phyloP scores from a whole-genome alignment of 2,888 invertebrate genomes.

The Argyra leucocephala region DNA sequence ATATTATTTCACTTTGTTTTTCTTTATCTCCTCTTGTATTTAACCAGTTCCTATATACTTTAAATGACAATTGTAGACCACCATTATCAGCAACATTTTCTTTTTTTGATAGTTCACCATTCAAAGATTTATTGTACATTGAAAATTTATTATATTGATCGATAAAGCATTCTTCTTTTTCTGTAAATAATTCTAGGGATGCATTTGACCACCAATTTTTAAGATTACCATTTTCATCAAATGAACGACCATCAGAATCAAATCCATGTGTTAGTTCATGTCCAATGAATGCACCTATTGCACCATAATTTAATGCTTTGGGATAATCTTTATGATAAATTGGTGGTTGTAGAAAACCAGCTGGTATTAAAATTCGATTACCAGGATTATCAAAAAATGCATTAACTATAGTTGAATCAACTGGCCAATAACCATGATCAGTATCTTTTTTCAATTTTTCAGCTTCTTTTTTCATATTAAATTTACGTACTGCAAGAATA shows the following conservation, averaged over 20 bases:
- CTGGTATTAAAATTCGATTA: conserved; percentile 87
- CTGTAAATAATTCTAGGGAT: conserved; percentile 22
- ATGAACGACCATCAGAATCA: conserved; percentile 25
- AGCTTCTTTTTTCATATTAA: conserved; percentile 63
- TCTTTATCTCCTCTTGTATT: conserved; percentile 48
- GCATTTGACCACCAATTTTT: conserved; percentile 26
- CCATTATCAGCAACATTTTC: conserved; percentile 28
- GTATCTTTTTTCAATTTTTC: conserved; percentile 49
- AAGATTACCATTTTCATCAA: conserved; percentile 24
- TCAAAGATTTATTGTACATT: conserved; percentile 23
- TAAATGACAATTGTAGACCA: conserved; percentile 25
- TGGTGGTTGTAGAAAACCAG: conserved; percentile 81
- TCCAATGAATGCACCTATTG: conserved; percentile 27
- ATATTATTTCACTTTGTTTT: conserved; percentile 29
- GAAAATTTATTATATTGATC: conserved; percentile 26
- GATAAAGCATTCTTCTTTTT: conserved; percentile 25
- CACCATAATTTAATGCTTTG: conserved; percentile 37
- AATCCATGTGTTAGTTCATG: conserved; percentile 29
- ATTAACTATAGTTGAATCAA: conserved; percentile 80
- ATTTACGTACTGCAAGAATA: conserved; percentile 63
- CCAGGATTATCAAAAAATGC: conserved; percentile 83
- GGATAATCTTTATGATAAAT: conserved; percentile 81
- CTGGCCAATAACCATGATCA: conserved; percentile 65
- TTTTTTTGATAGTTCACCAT: conserved; percentile 20
- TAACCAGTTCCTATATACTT: conserved; percentile 37